phyloP scores from a whole-genome alignment of 2,797 vertebrate species.

The Sciurus carolinensis region DNA sequence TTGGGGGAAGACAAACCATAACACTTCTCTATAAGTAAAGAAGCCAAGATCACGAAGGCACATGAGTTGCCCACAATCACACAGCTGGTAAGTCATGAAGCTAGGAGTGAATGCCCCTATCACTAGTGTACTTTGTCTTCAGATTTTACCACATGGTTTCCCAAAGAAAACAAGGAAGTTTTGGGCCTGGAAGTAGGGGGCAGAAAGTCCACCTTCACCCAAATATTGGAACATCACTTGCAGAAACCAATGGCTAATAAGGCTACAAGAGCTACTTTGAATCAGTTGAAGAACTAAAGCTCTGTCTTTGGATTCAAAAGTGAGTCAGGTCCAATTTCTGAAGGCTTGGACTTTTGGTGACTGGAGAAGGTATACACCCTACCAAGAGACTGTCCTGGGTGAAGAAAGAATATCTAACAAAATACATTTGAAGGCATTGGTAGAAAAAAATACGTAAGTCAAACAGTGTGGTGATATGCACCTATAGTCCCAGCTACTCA shows the following conservation, averaged over 20 bases:
- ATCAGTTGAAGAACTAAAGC: not conserved
- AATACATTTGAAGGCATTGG: not conserved
- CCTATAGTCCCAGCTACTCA: not conserved
- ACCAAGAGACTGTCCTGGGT: not conserved
- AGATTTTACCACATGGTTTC: not conserved
- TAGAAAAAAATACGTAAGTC: not conserved
- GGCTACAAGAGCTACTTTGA: not conserved
- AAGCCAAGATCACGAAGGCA: not conserved
- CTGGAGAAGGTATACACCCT: not conserved
- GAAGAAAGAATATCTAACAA: not conserved
- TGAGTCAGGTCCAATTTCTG: not conserved
- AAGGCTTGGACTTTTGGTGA: not conserved
- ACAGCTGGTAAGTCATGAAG: not conserved
- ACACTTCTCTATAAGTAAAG: not conserved
- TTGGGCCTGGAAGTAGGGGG: no score
- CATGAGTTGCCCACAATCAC: accelerated
- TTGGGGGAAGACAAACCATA: not conserved
- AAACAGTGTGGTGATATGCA: not conserved
- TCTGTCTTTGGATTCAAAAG: not conserved
- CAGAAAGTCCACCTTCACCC: not conserved
- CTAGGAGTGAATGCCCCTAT: not conserved
- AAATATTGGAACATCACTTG: not conserved
- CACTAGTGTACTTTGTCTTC: not conserved
- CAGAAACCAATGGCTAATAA: not conserved
- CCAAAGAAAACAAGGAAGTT: not conserved